Conservation (phyloP, 2,113 vertebrate genomes). For the Scopus umbretta region DNA sequence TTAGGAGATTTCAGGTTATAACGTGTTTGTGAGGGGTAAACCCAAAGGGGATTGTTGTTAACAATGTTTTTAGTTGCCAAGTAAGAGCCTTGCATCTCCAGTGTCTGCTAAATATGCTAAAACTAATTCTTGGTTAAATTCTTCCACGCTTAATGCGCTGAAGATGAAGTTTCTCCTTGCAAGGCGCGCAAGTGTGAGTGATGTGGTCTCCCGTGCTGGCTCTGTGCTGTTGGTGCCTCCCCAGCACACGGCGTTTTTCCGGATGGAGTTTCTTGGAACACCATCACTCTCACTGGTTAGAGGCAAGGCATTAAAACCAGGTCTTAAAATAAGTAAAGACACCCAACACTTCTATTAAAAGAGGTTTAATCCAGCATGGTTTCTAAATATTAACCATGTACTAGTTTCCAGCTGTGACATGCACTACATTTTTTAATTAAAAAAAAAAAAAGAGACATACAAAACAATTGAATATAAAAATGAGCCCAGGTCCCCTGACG, state of each 20-base stretch:
- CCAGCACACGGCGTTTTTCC: not conserved
- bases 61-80: not conserved
- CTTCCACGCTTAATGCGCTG: not conserved
- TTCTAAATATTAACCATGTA: constrained; percentile 38
- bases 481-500: not conserved
- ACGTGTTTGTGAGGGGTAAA: not conserved
- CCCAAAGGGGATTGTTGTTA: not conserved
- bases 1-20: not conserved
- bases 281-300: not conserved
- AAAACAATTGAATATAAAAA: constrained; percentile 29
- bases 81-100: not conserved
- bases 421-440: constrained; percentile 37
- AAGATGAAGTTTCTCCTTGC: not conserved
- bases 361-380: constrained; percentile 63
- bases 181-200: not conserved
- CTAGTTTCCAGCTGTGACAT: constrained; percentile 53
- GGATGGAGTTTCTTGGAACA: not conserved
- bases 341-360: not conserved
- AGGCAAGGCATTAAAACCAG: not conserved
- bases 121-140: not conserved
- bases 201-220: not conserved
- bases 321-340: not conserved
- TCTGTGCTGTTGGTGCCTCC: not conserved
- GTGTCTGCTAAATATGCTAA: not conserved
- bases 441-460: constrained; percentile 5